A percentile compares a stretch with the other conserved stretches of the same genome.
phyloP scores from a whole-genome alignment of 2,113 vertebrate genomes.

The Phrynosoma blainvillii region DNA sequence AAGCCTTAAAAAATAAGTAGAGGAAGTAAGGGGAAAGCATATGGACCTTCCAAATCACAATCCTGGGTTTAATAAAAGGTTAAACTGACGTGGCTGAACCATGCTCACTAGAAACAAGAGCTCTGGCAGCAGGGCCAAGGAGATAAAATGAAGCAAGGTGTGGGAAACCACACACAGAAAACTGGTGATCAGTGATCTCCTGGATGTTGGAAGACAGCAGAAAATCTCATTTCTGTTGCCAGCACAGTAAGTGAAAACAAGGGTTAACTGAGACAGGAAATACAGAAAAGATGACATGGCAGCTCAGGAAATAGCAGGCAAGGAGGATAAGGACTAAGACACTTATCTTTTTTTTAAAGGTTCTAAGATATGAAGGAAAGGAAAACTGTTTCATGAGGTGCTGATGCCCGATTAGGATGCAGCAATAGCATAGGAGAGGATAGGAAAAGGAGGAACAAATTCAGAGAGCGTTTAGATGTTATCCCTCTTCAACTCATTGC shows the following conservation, averaged over 20 bases:
- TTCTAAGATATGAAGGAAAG: not conserved
- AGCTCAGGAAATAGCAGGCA: not conserved
- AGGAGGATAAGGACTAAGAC: not conserved
- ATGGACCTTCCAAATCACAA: not conserved
- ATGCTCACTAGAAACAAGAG: not conserved
- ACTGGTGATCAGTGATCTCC: not conserved
- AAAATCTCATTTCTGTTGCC: not conserved
- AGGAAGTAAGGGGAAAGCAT: not conserved
- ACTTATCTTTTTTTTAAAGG: not conserved
- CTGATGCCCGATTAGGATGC: not conserved
- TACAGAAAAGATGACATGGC: not conserved
- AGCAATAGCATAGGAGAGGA: not conserved
- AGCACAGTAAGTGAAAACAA: not conserved
- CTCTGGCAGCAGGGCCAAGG: not conserved
- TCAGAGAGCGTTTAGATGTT: not conserved
- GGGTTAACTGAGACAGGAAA: not conserved
- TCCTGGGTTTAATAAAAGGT: not conserved
- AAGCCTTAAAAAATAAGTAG: not conserved
- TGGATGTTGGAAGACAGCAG: not conserved
- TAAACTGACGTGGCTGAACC: not conserved
- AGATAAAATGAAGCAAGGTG: not conserved
- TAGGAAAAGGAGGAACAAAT: not conserved
- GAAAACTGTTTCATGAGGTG: not conserved
- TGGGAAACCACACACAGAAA: not conserved
- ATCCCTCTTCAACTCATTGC: not conserved